Percentiles rank a stretch among this genome's conserved stretches.
Evolutionary conservation across 2,888 invertebrate species (phyloP).

Genomic region (Cosmopolites sordidus): DNA sequence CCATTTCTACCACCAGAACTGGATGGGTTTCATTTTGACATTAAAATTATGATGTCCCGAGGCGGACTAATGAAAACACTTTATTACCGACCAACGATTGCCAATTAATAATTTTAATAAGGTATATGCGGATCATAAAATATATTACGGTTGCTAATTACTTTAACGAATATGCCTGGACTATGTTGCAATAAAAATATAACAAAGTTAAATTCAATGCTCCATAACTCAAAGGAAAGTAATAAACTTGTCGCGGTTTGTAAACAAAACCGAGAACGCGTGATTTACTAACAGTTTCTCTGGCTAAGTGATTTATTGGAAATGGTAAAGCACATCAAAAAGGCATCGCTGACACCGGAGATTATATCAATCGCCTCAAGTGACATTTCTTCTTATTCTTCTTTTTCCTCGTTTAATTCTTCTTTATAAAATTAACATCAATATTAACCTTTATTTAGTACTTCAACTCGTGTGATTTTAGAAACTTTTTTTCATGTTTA

Average conservation of each 20-base stretch:
- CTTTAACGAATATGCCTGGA: constrained; percentile 29
- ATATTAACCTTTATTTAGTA: too few relatives aligned
- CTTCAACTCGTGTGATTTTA: too few relatives aligned
- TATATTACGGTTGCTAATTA: constrained; percentile 30
- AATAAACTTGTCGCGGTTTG: constrained; percentile 40
- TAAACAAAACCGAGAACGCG: constrained; percentile 38
- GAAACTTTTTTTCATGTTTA: too few relatives aligned
- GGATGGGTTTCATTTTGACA: too few relatives aligned
- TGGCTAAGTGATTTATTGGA: constrained; percentile 17
- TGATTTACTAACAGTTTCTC: constrained; percentile 22
- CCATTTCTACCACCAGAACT: too few relatives aligned
- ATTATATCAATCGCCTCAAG: too few relatives aligned
- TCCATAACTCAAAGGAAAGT: constrained; percentile 37
- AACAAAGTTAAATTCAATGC: constrained; percentile 37
- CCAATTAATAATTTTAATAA: constrained; percentile 34
- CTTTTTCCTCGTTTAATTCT: too few relatives aligned
- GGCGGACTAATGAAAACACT: constrained; percentile 18
- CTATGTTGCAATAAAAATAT: constrained; percentile 38
- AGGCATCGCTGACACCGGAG: too few relatives aligned
- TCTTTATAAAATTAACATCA: too few relatives aligned
- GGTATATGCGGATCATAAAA: constrained; percentile 30
- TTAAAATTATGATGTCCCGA: constrained; percentile 22
- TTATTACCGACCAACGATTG: constrained; percentile 23
- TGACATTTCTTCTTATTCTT: too few relatives aligned
- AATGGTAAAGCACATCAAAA: constrained; percentile 16